phyloP scores from a whole-genome alignment of 2,888 invertebrate genomes.

The Elaeidobius kamerunicus region DNA sequence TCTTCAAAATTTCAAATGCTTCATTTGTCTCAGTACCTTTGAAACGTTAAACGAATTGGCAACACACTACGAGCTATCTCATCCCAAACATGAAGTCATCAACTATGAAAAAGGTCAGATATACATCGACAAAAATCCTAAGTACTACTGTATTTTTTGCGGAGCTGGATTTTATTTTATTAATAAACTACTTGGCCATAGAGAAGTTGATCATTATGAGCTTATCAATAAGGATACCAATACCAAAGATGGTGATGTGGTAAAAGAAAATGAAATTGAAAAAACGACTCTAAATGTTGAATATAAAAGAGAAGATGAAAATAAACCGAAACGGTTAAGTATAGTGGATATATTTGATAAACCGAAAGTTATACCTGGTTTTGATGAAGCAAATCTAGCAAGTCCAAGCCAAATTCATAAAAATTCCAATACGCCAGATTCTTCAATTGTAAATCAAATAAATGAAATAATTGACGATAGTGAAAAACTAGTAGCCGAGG shows the following conservation, averaged over 20 bases:
- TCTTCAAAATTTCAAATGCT: conserved; percentile 3
- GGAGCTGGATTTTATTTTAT: conserved; percentile 6
- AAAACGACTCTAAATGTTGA: background rate
- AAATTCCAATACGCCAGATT: background rate
- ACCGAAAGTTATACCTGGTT: background rate
- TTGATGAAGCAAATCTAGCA: background rate
- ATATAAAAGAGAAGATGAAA: background rate
- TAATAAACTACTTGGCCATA: conserved; percentile 1
- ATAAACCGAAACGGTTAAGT: background rate
- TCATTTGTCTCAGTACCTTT: background rate
- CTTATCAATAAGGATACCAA: background rate
- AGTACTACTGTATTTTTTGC: conserved; percentile 6
- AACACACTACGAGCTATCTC: background rate
- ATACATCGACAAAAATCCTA: background rate
- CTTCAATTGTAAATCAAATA: background rate
- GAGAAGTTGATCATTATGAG: background rate
- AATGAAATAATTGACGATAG: too few relatives aligned
- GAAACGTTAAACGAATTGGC: conserved; percentile 5
- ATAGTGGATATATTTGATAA: background rate
- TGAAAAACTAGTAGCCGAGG: too few relatives aligned
- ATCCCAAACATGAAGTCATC: conserved; percentile 3
- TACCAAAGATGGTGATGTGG: background rate
- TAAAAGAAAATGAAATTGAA: background rate
- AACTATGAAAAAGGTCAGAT: conserved; percentile 1
- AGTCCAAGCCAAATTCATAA: background rate